Conservation (phyloP, 2,888 invertebrate species). For the Drosophila helvetica region DNA sequence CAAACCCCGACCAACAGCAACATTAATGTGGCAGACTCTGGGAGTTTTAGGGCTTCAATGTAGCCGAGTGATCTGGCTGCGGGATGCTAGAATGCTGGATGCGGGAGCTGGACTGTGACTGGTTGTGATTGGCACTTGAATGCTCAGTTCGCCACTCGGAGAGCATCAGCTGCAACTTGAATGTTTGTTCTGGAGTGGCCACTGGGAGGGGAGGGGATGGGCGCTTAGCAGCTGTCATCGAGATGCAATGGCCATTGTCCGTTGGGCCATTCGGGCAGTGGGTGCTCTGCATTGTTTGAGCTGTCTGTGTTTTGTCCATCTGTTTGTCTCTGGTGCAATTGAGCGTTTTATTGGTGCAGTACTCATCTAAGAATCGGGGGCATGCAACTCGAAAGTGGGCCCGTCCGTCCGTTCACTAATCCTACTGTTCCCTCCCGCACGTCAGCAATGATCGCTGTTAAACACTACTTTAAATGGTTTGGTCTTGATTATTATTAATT, state of each 20-base stretch:
- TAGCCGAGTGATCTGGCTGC: not conserved
- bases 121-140: not conserved
- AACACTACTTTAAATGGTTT: not conserved
- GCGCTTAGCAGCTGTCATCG: conserved; percentile 5
- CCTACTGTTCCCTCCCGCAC: not conserved
- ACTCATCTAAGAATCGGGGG: not conserved
- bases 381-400: not conserved
- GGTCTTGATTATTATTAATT: not conserved
- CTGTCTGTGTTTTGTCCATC: conserved; percentile 24
- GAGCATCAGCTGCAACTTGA: conserved; percentile 1
- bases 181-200: conserved; percentile 6
- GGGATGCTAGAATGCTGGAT: not conserved
- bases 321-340: conserved; percentile 50
- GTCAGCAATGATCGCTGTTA: not conserved
- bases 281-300: conserved; percentile 19
- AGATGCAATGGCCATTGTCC: not conserved
- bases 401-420: not conserved
- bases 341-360: conserved; percentile 35
- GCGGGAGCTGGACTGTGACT: not conserved
- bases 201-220: not conserved
- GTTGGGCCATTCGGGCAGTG: not conserved
- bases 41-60: not conserved
- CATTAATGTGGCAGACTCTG: not conserved
- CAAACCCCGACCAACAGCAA: not conserved
- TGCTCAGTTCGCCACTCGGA: conserved; percentile 4